These are phyloP conservation scores for Brachystomella parvula DNA, from an alignment of 1,140 invertebrate species.

Conservation along the genomic window DNA sequence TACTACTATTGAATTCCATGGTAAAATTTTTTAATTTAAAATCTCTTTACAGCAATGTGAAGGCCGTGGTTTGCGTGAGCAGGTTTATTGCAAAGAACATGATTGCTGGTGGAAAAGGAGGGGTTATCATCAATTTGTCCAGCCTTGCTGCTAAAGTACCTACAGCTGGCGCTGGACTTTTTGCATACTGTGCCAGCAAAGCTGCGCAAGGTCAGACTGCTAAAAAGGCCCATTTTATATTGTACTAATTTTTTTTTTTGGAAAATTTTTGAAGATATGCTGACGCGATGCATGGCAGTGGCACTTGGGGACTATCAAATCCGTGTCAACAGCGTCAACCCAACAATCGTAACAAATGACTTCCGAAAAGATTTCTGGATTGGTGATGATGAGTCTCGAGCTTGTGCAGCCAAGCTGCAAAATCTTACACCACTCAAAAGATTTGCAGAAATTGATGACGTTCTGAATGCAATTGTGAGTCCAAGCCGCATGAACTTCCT, in stretches of 20 bases:
- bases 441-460: constrained; percentile 6
- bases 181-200: constrained; percentile 6
- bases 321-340: constrained; percentile 9
- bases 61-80: constrained; percentile 71
- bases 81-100: constrained; percentile 65
- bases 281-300: constrained; percentile 4
- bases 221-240: not conserved
- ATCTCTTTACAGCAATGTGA: constrained; percentile 55
- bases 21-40: not conserved
- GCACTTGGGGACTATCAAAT: not conserved
- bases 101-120: constrained; percentile 59
- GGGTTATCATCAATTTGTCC: constrained; percentile 81
- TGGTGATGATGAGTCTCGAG: not conserved
- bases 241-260: not conserved
- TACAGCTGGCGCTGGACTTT: not conserved
- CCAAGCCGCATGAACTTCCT: too few relatives aligned
- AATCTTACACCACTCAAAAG: not conserved
- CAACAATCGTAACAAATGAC: constrained; percentile 1
- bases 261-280: not conserved
- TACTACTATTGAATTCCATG: not conserved
- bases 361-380: constrained; percentile 1
- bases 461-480: constrained; percentile 1
- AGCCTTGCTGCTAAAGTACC: not conserved
- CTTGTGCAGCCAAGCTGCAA: not conserved
- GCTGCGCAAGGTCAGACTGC: not conserved